phyloP scores from a whole-genome alignment of 2,888 invertebrate genomes.

The Tuta absoluta region DNA sequence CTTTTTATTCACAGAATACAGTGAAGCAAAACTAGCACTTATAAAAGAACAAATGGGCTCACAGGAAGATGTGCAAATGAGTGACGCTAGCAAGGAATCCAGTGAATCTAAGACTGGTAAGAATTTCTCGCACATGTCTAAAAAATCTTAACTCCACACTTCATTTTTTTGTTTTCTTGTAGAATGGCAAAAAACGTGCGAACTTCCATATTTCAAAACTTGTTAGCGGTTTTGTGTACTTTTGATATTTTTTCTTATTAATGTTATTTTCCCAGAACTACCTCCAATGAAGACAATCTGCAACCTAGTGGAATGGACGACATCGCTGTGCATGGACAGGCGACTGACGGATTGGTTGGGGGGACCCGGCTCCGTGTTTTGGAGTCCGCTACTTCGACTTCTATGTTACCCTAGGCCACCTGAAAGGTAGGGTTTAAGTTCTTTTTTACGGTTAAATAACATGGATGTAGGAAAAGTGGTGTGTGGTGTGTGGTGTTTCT shows the following conservation, averaged over 20 bases:
- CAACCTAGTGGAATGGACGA: conserved; percentile 88
- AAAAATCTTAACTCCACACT: too few relatives aligned
- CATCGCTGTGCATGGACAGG: conserved; percentile 89
- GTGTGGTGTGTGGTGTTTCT: too few relatives aligned
- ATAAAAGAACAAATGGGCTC: conserved; percentile 53
- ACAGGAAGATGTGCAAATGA: conserved; percentile 58
- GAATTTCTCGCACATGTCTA: conserved; percentile 37
- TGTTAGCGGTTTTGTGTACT: not conserved
- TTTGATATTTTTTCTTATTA: not conserved
- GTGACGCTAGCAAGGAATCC: conserved; percentile 49
- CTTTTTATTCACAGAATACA: conserved; percentile 55
- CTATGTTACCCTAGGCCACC: conserved; percentile 83
- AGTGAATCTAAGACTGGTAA: conserved; percentile 43
- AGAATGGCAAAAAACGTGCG: not conserved
- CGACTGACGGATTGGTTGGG: conserved; percentile 95
- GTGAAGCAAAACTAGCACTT: conserved; percentile 59
- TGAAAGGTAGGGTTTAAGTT: conserved; percentile 45
- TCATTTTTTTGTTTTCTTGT: not conserved
- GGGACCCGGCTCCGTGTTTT: conserved; percentile 90
- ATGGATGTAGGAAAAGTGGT: too few relatives aligned
- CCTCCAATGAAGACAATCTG: conserved; percentile 62
- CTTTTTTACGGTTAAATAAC: too few relatives aligned
- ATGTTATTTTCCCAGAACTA: conserved; percentile 36
- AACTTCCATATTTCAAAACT: not conserved
- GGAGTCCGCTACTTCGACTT: conserved; percentile 89